phyloP scores from a whole-genome alignment of 2,797 vertebrate species.

The Esox masquinongy region DNA sequence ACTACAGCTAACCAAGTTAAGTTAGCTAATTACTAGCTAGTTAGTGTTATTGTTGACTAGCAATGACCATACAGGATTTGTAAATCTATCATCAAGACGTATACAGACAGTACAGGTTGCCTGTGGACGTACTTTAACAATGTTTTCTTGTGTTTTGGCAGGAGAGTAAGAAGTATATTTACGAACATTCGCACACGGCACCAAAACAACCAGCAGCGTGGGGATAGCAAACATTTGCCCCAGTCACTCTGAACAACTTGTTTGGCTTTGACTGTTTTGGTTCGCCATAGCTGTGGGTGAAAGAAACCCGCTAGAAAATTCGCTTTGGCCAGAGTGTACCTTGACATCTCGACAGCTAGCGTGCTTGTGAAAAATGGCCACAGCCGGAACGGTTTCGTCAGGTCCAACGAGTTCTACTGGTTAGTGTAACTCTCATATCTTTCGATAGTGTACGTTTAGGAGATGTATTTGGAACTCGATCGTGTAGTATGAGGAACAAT shows the following conservation, averaged over 20 bases:
- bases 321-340: background rate
- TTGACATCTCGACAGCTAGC: background rate
- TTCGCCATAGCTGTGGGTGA: background rate
- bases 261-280: background rate
- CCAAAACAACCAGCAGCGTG: background rate
- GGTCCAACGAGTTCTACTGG: conserved; percentile 59
- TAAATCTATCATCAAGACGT: background rate
- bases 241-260: background rate
- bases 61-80: background rate
- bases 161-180: background rate
- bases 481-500: background rate
- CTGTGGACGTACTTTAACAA: background rate
- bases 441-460: background rate
- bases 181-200: background rate
- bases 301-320: background rate
- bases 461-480: background rate
- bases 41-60: background rate
- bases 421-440: conserved; percentile 47
- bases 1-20: background rate
- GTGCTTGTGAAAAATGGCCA: conserved; percentile 68
- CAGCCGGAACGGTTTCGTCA: conserved; percentile 68
- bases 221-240: background rate
- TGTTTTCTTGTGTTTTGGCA: background rate
- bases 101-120: background rate
- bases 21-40: background rate